These are phyloP conservation scores for Oenanthe melanoleuca DNA, from an alignment of 2,113 vertebrate genomes.

Conservation along the genomic window DNA sequence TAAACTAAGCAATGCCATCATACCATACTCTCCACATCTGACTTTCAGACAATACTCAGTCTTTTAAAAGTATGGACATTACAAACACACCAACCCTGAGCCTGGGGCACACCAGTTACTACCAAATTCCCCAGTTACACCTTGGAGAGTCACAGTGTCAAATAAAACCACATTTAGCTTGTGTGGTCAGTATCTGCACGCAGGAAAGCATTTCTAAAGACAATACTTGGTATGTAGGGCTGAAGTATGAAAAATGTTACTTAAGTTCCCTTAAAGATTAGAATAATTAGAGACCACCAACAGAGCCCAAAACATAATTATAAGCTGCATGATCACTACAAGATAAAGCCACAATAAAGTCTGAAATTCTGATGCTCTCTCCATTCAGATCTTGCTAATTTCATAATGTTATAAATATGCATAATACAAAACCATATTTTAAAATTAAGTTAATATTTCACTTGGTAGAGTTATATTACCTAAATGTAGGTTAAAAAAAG, in stretches of 20 bases:
- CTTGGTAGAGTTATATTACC: background rate
- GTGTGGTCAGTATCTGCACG: background rate
- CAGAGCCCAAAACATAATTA: background rate
- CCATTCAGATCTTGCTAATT: background rate
- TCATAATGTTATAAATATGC: background rate
- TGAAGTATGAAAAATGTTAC: background rate
- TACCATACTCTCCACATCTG: background rate
- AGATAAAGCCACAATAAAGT: background rate
- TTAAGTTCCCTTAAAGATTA: background rate
- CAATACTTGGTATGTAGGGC: background rate
- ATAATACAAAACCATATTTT: background rate
- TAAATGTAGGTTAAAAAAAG: background rate
- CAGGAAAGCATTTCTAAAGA: background rate
- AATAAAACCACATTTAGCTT: background rate
- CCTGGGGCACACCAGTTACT: background rate
- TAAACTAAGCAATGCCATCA: background rate
- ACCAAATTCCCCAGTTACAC: background rate
- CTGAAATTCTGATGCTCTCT: background rate
- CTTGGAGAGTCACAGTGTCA: background rate
- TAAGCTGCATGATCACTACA: background rate
- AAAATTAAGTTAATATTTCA: background rate
- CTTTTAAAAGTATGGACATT: background rate
- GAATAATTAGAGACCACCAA: background rate
- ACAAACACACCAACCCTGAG: background rate
- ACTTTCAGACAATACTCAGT: background rate